Evolutionary conservation across 2,888 invertebrate genomes (phyloP), one percentile per base, ranked within the genome.

Genomic region (Pollenia angustigena): DNA sequence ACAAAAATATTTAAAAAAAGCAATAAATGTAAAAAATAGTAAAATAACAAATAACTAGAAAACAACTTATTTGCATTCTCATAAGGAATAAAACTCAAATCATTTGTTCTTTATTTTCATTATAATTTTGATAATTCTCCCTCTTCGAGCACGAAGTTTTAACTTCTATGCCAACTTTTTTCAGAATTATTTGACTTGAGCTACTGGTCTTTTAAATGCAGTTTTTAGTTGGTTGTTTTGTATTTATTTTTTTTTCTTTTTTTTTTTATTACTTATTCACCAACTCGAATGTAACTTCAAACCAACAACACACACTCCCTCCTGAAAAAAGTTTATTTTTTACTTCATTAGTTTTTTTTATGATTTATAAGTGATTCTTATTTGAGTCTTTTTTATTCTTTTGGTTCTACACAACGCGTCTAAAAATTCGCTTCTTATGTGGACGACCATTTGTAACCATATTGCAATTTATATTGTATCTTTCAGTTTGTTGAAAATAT

Each of bases 391-490:
- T 54, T 46, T 75, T 50, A 14, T 62, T 74, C 8, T 23, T 9
- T 52, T 23, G 50, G 60, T 71, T 52, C 50, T 48, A 74, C 14
- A 62, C 71, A 75, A 58, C 40, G 18, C 72, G 54, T 78, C 23
- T 68, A 52, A 64, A 82, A 54, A 78, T 81, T 87, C 60, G 74
- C 78, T 84, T 52, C 79, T 62, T 85, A 78, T 42, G 66, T 64
- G 80, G 64, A 60, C 81, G 81, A 84, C 84, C 84, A 87, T 87
- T 87, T 84, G 84, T 87, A 87, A 87, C 81, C 87, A 84, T 87
- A 87, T 87, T 87, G 84, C 84, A 87, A 87, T 87, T 87, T 87
- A 87, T 87, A 74, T 87, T 78, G 84, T 84, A 84, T 81, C 87
- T 84, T 81, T 50, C 56, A 78, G 81, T 87, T 83, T 81, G 62